Evolutionary conservation across 2,113 vertebrate genomes (phyloP).

Genomic region (Mobula hypostoma): DNA sequence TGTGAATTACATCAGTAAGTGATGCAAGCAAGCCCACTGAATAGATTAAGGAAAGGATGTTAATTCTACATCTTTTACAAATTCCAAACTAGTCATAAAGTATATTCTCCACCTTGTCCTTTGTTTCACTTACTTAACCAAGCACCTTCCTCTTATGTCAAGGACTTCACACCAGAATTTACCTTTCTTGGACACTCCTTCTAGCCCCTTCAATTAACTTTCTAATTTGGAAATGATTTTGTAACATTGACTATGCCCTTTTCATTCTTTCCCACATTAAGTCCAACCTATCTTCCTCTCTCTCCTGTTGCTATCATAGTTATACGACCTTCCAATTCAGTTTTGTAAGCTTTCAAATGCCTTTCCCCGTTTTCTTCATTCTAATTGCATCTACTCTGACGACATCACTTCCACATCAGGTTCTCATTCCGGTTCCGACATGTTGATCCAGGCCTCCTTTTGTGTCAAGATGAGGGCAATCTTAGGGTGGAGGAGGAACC

Average conservation of each 20-base stretch:
- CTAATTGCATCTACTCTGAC: not conserved
- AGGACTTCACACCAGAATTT: not conserved
- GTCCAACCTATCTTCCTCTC: not conserved
- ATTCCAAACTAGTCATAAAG: not conserved
- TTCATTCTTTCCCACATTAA: not conserved
- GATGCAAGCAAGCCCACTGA: not conserved
- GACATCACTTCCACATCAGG: not conserved
- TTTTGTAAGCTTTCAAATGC: not conserved
- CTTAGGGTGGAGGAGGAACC: too few species aligned
- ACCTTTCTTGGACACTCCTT: not conserved
- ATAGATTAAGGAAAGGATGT: not conserved
- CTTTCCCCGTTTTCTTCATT: not conserved
- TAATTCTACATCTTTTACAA: not conserved
- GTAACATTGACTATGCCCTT: not conserved
- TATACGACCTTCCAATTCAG: not conserved
- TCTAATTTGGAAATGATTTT: not conserved
- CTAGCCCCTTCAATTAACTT: not conserved
- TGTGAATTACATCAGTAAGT: not conserved
- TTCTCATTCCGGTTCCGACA: too few species aligned
- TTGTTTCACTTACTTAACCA: not conserved
- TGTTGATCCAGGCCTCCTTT: too few species aligned
- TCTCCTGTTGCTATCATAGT: not conserved
- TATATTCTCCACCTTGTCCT: not conserved
- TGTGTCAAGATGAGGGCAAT: too few species aligned
- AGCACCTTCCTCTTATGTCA: not conserved